Percentiles rank a stretch among this genome's conserved stretches.
phyloP scores from a whole-genome alignment of 1,140 invertebrate genomes.

The Formica exsecta region DNA sequence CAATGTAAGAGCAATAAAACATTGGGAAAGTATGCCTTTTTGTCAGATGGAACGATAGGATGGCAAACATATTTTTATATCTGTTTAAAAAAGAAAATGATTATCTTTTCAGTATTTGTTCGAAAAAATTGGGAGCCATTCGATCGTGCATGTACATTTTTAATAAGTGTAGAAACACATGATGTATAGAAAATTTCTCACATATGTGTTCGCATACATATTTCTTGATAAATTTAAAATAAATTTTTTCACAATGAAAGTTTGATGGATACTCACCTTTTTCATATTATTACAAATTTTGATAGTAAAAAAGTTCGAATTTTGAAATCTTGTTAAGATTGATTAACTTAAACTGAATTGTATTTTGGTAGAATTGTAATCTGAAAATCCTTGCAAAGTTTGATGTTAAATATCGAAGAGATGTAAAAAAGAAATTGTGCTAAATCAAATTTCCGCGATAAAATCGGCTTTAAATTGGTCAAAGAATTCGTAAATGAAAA shows the following conservation, averaged over 20 bases:
- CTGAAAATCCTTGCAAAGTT: not conserved
- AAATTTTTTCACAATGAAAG: not conserved
- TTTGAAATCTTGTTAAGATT: not conserved
- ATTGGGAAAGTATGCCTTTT: not conserved
- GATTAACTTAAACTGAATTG: not conserved
- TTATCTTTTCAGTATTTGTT: conserved; percentile 1
- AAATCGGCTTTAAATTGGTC: conserved; percentile 34
- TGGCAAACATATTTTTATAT: conserved; percentile 5
- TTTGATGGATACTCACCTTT: not conserved
- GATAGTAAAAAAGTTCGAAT: not conserved
- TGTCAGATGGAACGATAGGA: not conserved
- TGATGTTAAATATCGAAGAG: not conserved
- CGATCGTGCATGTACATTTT: not conserved
- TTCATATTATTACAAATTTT: not conserved
- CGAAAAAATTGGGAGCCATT: not conserved
- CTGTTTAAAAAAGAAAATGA: conserved; percentile 25
- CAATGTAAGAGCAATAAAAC: not conserved
- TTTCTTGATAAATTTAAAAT: conserved; percentile 26
- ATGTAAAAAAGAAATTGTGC: not conserved
- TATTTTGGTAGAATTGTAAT: not conserved
- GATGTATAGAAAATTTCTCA: conserved; percentile 15
- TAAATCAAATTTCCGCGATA: conserved; percentile 17
- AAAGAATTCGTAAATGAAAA: conserved; percentile 25
- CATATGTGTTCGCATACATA: not conserved
- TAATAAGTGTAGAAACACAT: not conserved